Conservation (phyloP, 2,888 invertebrate species). For the Sclerodermus sp. region DNA sequence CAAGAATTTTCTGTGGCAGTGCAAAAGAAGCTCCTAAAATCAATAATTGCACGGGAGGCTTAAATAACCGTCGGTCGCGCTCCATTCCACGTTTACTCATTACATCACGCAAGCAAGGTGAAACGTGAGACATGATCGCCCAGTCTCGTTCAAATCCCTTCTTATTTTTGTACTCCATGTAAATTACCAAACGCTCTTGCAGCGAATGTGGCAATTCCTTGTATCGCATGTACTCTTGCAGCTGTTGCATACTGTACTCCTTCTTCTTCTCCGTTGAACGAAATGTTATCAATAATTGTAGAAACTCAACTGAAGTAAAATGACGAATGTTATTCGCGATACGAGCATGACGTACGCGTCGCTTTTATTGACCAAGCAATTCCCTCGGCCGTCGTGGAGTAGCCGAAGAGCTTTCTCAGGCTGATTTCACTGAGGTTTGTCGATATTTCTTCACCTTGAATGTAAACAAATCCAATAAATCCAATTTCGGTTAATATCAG, state of each 20-base stretch:
- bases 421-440: too few relatives aligned
- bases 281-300: conserved; percentile 36
- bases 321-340: too few relatives aligned
- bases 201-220: conserved; percentile 54
- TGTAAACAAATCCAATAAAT: conserved; percentile 42
- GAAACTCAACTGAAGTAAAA: conserved; percentile 32
- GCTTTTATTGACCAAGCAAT: neutral
- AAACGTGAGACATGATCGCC: conserved; percentile 52
- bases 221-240: conserved; percentile 56
- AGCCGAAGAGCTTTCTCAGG: too few relatives aligned
- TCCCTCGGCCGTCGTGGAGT: too few relatives aligned
- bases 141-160: conserved; percentile 53
- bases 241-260: conserved; percentile 44
- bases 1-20: conserved; percentile 49
- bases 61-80: too few relatives aligned
- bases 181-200: conserved; percentile 49
- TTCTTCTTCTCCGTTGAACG: conserved; percentile 34
- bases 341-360: neutral
- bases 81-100: too few relatives aligned
- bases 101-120: conserved; percentile 51
- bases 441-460: conserved; percentile 33
- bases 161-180: conserved; percentile 54
- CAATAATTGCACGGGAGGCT: too few relatives aligned
- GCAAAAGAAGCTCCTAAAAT: conserved; percentile 50
- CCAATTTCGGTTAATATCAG: conserved; percentile 40